Conservation (phyloP, 2,888 invertebrate species). For the Drosophila colorata region DNA sequence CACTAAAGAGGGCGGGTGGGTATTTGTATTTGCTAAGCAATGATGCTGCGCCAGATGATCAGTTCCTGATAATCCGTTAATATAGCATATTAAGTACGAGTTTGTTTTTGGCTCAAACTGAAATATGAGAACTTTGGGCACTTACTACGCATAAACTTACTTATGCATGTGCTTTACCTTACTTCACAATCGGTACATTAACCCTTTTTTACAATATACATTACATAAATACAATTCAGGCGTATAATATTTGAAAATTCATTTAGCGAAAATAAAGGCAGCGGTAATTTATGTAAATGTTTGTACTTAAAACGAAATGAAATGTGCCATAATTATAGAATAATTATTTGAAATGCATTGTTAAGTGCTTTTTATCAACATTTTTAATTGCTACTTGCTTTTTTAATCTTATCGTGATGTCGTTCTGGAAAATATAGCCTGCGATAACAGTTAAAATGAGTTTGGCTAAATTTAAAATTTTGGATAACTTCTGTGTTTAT, state of each 20-base stretch:
- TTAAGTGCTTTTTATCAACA: too few species aligned
- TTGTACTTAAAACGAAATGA: not conserved
- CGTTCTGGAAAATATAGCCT: too few species aligned
- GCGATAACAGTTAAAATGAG: too few species aligned
- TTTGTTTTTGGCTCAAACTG: constrained; percentile 17
- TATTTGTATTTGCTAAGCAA: not conserved
- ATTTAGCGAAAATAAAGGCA: too few species aligned
- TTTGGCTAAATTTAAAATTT: too few species aligned
- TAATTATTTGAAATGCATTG: too few species aligned
- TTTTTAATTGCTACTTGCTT: too few species aligned
- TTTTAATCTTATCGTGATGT: too few species aligned
- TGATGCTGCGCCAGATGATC: constrained; percentile 43
- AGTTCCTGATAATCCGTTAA: constrained; percentile 61
- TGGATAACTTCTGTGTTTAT: too few species aligned
- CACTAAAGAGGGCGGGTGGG: constrained; percentile 26
- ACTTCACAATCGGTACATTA: constrained; percentile 5
- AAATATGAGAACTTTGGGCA: constrained; percentile 32
- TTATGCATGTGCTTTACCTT: constrained; percentile 6
- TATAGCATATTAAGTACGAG: constrained; percentile 22
- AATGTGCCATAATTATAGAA: too few species aligned
- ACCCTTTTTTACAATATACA: constrained; percentile 1
- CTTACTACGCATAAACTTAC: not conserved
- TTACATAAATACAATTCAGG: constrained; percentile 9
- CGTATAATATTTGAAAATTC: not conserved
- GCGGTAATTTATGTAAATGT: not conserved